Base-by-base conservation (phyloP, 2,888 invertebrate species). In the Vesta saturnalis region DNA sequence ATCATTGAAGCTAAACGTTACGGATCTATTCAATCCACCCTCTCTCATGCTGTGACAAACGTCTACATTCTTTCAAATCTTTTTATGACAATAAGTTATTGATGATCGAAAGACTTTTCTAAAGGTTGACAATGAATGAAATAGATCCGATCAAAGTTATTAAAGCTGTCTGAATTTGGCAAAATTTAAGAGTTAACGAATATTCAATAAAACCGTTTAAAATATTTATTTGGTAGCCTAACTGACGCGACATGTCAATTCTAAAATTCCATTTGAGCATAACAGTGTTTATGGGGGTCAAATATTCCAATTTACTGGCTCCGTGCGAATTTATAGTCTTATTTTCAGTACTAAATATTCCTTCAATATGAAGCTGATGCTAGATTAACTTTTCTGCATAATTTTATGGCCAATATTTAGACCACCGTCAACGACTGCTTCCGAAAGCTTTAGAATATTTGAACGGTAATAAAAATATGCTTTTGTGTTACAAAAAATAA, bases 221-320 rank as follows among this genome's bases (percentile, higher is more conserved):
- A 71, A 72, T 72, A 72, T 72, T 72, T 72, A 72, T 72, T 64
- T 60, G 66, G 65, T 67, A 67, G 70, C 54, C 69, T 54, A 35
- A 19, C 61, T 64, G 73, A 71, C 72, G 74, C 73, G 76, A 73
- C 77, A 74, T 79, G 80, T 81, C 82, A 80, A 82, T 81, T 82
- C 78, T 77, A 74, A 77, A 80, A 82, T 82, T 82, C 82, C 81
- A 74, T 77, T 77, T 74, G 73, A 77, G 77, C 76, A 80, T 81
- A 78, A 81, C 78, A 80, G 69, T 80, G 80, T 81, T 83, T 83
- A 83, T 82, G 81, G 81, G 79, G 82, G 83, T 83, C 83, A 83
- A 82, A 83, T 83, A 83, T 83, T 83, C 82, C 83, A 83, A 83
- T 83, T 82, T 82, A 80, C 81, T 77, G 78, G 77, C 79, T 77